Percentiles rank a stretch among this genome's conserved stretches.
Evolutionary conservation across 2,888 invertebrate species (phyloP).

Genomic region (Hemicrepidius hirtus): DNA sequence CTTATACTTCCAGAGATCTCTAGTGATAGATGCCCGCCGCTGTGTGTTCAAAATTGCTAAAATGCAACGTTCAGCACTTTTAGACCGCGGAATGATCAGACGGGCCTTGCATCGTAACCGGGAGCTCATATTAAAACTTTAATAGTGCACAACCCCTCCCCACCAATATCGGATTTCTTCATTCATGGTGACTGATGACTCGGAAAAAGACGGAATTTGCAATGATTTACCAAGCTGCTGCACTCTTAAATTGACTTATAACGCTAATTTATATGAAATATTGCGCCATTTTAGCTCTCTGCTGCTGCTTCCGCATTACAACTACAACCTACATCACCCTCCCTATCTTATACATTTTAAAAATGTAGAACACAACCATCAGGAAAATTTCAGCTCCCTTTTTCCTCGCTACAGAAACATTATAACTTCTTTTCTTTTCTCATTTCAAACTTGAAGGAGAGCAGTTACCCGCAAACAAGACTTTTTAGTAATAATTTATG

Average conservation of each 20-base stretch:
- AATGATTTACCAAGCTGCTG: constrained; percentile 40
- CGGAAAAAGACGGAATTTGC: constrained; percentile 36
- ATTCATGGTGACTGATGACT: constrained; percentile 47
- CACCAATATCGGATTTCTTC: constrained; percentile 49
- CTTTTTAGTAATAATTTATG: too few species aligned
- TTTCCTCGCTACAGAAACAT: not conserved
- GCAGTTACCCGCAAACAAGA: too few species aligned
- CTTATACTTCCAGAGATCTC: constrained; percentile 66
- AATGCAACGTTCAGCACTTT: constrained; percentile 67
- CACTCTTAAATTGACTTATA: constrained; percentile 39
- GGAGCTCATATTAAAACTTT: constrained; percentile 60
- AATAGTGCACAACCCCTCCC: constrained; percentile 52
- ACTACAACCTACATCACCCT: not conserved
- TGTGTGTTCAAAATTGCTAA: constrained; percentile 66
- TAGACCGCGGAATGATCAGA: constrained; percentile 54
- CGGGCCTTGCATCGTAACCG: constrained; percentile 45
- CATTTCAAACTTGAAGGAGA: too few species aligned
- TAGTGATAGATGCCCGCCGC: constrained; percentile 66
- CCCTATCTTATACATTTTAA: not conserved
- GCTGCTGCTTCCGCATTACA: constrained; percentile 11
- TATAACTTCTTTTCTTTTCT: not conserved
- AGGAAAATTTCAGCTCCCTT: too few species aligned
- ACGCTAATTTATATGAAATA: constrained; percentile 37
- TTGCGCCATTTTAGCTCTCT: constrained; percentile 15
- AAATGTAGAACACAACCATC: not conserved